A percentile compares a stretch with the other conserved stretches of the same genome.
phyloP scores from a whole-genome alignment of 1,140 invertebrate genomes.

The Pogonomyrmex californicus region DNA sequence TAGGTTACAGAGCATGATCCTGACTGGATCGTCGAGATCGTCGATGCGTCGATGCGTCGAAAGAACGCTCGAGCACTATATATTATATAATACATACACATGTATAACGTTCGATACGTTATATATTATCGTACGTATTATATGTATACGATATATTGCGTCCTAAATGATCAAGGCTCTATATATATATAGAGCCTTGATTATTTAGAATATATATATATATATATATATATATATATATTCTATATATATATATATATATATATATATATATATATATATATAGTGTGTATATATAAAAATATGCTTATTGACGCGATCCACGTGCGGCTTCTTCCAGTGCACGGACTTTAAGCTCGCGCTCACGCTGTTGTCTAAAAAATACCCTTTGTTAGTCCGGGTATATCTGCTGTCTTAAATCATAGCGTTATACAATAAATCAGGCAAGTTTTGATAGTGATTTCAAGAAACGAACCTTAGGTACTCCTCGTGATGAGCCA shows the following conservation, averaged over 20 bases:
- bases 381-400: constrained; percentile 78
- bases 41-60: constrained; percentile 17
- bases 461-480: constrained; percentile 88
- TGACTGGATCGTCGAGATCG: not conserved
- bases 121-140: no score
- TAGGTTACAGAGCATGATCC: constrained; percentile 50
- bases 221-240: constrained; percentile 65
- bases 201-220: no score
- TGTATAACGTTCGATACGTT: not conserved
- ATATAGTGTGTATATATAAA: constrained; percentile 72
- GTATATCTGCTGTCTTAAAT: constrained; percentile 33
- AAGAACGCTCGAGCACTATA: constrained; percentile 10
- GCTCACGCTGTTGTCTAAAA: constrained; percentile 93
- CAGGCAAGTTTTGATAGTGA: constrained; percentile 56
- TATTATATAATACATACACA: constrained; percentile 12
- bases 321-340: constrained; percentile 94
- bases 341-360: constrained; percentile 94
- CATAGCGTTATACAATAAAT: constrained; percentile 25
- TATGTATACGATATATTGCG: constrained; percentile 15
- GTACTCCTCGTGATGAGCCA: constrained; percentile 94
- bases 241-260: constrained; percentile 53
- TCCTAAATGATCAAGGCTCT: constrained; percentile 8
- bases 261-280: constrained; percentile 45
- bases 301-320: constrained; percentile 88
- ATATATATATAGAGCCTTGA: no score